Evolutionary conservation across 2,797 vertebrate genomes (phyloP), one percentile per base, ranked within the genome.

Genomic region (Anguilla anguilla): DNA sequence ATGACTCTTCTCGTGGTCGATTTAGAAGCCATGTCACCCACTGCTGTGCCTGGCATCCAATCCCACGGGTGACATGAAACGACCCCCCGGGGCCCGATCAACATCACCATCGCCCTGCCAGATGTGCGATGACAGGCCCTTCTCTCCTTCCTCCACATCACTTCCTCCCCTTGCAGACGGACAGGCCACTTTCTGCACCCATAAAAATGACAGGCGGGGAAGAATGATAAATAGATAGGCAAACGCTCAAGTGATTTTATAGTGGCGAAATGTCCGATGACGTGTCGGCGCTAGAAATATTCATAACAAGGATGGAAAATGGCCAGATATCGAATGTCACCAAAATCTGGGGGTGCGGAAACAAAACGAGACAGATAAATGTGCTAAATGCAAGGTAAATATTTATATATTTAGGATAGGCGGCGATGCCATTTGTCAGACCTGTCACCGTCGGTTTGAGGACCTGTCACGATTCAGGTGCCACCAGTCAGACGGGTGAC

Each of bases 391-490:
- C 19, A 25, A 82, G 22, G 43, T 25, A 25, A 49, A 82, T 82
- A 82, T 82, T 77, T 82, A 82, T 82, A n/a, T 82, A 82, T 82
- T 49, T 82, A 51, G 17, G 5, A 46, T 46, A 22, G 46, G 46
- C n/a, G 43, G 19, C 19, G 10, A 82, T 82, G 79, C 46, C 79
- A 82, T 82, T 82, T 82, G 39, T 82, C 79, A 82, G 72, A 19
- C 22, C 25, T 25, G 79, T 15, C 79, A 51, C 1, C 25, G 79
- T 10, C 1, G 6, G 46, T 51, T 51, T 82, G 4, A 31, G 79
- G 79, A 82, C 79, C 43, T 22, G 43, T 82, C 79, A 25, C 46
- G 9, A 82, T 82, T 51, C 79, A 82, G 79, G 43, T 82, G 79
- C 49, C 43, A 31, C 43, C 25, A 82, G 43, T 46, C 79, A n/a